Percentiles rank a stretch among this genome's conserved stretches.
Evolutionary conservation across 2,113 vertebrate species (phyloP).

Genomic region (Embiotoca jacksoni): DNA sequence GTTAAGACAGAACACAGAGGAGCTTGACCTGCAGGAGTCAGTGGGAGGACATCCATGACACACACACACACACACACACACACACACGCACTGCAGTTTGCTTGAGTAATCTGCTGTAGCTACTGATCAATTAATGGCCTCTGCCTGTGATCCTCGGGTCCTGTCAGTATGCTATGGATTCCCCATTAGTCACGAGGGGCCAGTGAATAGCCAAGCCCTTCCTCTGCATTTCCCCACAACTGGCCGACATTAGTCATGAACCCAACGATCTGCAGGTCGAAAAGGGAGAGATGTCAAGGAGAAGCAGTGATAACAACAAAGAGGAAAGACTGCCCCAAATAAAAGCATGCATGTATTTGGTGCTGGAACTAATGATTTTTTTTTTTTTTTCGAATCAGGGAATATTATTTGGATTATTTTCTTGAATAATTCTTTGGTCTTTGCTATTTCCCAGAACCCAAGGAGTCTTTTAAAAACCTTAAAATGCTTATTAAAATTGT

Average conservation of each 20-base stretch:
- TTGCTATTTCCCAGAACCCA: too few species aligned
- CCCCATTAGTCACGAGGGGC: constrained; percentile 72
- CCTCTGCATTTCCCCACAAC: constrained; percentile 46
- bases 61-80: constrained; percentile 50
- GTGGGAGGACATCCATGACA: constrained; percentile 62
- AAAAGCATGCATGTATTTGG: too few species aligned
- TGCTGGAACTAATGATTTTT: too few species aligned
- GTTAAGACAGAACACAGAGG: constrained; percentile 60
- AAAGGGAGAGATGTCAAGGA: constrained; percentile 12
- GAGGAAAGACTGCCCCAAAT: too few species aligned
- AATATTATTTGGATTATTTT: too few species aligned
- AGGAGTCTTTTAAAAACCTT: too few species aligned
- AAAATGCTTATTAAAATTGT: too few species aligned
- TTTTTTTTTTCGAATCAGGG: too few species aligned
- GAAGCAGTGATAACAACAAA: constrained; percentile 1
- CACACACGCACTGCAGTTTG: constrained; percentile 49
- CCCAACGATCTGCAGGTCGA: constrained; percentile 18
- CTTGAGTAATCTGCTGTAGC: constrained; percentile 67
- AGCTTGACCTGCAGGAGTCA: constrained; percentile 58
- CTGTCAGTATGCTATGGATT: constrained; percentile 78
- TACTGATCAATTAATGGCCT: constrained; percentile 77
- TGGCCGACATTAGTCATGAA: constrained; percentile 39
- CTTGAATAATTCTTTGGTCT: too few species aligned
- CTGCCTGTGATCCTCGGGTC: constrained; percentile 51
- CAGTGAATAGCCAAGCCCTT: constrained; percentile 41